These are phyloP conservation scores for Anhinga rufa DNA, from an alignment of 2,113 vertebrate genomes.

Conservation along the genomic window DNA sequence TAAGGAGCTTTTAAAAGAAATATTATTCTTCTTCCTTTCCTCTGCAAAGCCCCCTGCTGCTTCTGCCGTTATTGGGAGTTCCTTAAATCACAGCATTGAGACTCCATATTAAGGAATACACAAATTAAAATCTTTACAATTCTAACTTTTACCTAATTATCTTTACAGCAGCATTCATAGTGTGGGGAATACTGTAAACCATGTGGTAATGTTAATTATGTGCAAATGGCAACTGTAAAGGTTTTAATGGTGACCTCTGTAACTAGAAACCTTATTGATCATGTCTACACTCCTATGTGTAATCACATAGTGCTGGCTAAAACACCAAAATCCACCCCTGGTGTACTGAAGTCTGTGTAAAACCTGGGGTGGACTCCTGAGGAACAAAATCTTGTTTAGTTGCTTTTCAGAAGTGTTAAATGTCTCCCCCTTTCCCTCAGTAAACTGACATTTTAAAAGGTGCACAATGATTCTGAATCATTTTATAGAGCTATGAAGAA, in stretches of 20 bases:
- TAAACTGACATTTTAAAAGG: not conserved
- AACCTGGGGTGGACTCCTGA: not conserved
- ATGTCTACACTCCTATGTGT: not conserved
- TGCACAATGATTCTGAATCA: not conserved
- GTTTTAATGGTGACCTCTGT: not conserved
- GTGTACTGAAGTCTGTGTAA: not conserved
- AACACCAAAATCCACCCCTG: not conserved
- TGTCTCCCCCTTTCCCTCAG: not conserved
- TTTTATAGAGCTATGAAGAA: not conserved
- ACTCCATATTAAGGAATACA: not conserved
- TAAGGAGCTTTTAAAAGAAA: slow-evolving; percentile 6
- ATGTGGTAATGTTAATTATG: not conserved
- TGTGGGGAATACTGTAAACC: not conserved
- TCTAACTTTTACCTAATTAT: not conserved
- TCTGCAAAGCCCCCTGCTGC: not conserved
- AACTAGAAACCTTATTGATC: not conserved
- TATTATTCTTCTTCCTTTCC: not conserved
- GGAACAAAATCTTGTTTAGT: not conserved
- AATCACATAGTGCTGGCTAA: not conserved
- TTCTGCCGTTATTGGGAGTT: not conserved
- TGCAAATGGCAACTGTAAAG: slow-evolving; percentile 20
- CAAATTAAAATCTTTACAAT: not conserved
- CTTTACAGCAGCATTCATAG: not conserved
- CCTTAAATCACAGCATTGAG: not conserved
- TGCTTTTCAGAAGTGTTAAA: not conserved